Conservation (phyloP, 2,797 vertebrate species). For the Phyllotis vaccarum region DNA sequence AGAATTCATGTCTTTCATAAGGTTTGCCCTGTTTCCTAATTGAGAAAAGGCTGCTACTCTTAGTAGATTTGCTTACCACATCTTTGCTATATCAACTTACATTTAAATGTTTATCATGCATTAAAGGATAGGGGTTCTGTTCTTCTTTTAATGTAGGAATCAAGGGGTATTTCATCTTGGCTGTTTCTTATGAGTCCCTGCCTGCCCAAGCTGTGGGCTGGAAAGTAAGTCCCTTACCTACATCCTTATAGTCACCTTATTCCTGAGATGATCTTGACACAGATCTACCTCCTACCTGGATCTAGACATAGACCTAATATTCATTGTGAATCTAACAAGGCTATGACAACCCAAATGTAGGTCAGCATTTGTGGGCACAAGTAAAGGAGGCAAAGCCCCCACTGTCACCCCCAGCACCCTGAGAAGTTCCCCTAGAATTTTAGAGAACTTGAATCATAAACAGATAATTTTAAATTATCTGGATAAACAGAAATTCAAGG, state of each 20-base stretch:
- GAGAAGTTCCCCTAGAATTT: background rate
- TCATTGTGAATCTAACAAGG: constrained; percentile 1
- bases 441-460: background rate
- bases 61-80: constrained; percentile 13
- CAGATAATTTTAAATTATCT: too few relatives aligned
- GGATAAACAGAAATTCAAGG: background rate
- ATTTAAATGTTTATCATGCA: constrained; percentile 14
- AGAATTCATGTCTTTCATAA: background rate
- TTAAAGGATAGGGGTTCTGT: background rate
- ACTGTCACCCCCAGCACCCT: background rate
- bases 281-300: background rate
- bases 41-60: constrained; percentile 30
- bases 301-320: background rate
- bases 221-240: background rate
- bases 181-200: constrained; percentile 16
- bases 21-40: constrained; percentile 3
- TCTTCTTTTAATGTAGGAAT: constrained; percentile 32
- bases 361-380: background rate
- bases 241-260: background rate
- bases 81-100: background rate
- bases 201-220: background rate
- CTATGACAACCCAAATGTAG: background rate
- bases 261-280: constrained; percentile 14
- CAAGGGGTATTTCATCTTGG: constrained; percentile 19
- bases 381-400: background rate